Percentiles rank a stretch among this genome's conserved stretches.
These are phyloP conservation scores for Lates calcarifer DNA, from an alignment of 2,113 vertebrate species.

Conservation along the genomic window DNA sequence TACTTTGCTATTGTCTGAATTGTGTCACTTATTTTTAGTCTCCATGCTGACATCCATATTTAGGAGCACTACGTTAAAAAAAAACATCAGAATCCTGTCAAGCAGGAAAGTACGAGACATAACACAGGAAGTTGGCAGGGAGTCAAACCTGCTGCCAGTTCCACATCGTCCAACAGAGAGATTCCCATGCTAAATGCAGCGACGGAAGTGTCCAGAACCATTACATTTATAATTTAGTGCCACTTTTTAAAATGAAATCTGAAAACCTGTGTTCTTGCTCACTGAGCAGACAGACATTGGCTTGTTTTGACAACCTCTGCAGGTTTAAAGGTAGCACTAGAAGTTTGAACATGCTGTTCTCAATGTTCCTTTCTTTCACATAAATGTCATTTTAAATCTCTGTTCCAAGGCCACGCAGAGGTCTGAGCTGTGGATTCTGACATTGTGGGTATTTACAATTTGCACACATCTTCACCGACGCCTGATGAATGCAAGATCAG, in stretches of 20 bases:
- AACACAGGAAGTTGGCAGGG: conserved; percentile 47
- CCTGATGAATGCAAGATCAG: neutral
- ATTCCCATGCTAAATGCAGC: neutral
- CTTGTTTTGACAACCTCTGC: conserved; percentile 1
- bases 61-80: neutral
- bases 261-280: neutral
- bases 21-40: conserved; percentile 5
- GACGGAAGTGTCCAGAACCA: conserved; percentile 11
- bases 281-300: accelerated
- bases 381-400: conserved; percentile 21
- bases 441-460: neutral
- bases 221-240: neutral
- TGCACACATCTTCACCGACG: neutral
- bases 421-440: neutral
- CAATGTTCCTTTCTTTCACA: conserved; percentile 7
- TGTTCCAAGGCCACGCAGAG: neutral
- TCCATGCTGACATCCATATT: neutral
- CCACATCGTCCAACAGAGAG: conserved; percentile 2
- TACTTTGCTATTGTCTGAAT: conserved; percentile 25
- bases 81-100: conserved; percentile 51
- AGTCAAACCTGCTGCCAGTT: conserved; percentile 26
- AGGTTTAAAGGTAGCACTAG: conserved; percentile 10
- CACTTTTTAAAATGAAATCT: conserved; percentile 3
- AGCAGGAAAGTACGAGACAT: conserved; percentile 63
- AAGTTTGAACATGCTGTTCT: conserved; percentile 26